These are phyloP conservation scores for Sturnus vulgaris DNA, from an alignment of 2,113 vertebrate genomes.

Conservation along the genomic window DNA sequence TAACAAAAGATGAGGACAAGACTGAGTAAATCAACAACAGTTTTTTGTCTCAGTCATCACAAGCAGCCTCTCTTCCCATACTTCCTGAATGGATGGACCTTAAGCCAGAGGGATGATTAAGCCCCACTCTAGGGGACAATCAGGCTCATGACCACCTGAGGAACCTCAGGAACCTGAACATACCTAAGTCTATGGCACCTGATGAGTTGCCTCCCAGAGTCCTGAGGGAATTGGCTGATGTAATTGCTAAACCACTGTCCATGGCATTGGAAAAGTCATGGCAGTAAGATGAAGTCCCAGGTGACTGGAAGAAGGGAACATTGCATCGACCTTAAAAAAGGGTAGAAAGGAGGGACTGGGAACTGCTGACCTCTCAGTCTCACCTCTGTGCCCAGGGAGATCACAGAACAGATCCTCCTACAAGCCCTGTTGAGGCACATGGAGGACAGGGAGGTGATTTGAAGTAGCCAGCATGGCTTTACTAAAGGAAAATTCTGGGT, in stretches of 20 bases:
- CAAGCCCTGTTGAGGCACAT: neutral
- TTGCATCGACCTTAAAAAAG: neutral
- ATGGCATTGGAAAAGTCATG: neutral
- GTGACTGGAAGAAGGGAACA: neutral
- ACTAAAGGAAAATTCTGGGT: neutral
- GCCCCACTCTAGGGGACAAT: fast-evolving
- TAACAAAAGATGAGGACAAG: fast-evolving
- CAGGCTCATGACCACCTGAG: neutral
- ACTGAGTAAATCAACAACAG: neutral
- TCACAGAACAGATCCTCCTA: neutral
- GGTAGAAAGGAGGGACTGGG: neutral
- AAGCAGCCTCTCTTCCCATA: neutral
- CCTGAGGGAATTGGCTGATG: neutral
- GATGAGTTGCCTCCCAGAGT: neutral
- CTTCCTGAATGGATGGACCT: neutral
- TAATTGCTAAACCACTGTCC: neutral
- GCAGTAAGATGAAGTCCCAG: neutral
- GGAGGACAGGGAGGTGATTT: neutral
- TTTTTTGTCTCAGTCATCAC: neutral
- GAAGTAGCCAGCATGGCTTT: neutral
- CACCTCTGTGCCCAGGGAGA: neutral
- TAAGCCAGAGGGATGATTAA: neutral
- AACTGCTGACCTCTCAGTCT: neutral
- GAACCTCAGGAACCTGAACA: neutral
- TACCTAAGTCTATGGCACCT: neutral